Evolutionary conservation across 2,888 invertebrate species (phyloP), one percentile per base, ranked within the genome.

Genomic region (Oscheius sp.): DNA sequence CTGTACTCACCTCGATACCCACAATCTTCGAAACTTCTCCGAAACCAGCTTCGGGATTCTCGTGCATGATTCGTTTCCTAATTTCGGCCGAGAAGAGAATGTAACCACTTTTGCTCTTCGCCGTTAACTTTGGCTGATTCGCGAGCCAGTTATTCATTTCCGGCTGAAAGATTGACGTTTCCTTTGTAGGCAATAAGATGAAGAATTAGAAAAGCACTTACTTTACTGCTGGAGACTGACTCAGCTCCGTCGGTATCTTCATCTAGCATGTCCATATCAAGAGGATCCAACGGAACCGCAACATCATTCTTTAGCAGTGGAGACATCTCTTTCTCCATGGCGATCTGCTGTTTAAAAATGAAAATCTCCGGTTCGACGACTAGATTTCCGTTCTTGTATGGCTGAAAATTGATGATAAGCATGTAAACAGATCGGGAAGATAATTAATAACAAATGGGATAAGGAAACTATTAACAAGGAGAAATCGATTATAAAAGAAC

Each of bases 21-120:
- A 92, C 91, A 83, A 91, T 90, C 82, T 91, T 89, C 86, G 91
- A 91, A 82, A 91, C 91, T 89, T 93, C 90, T 85, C 97, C 97
- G 87, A 98, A 98, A 3, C 92, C 91, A 65, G 93, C 91, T 71
- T 94, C 94, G 0, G 97, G 97, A 89, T 97, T 94, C 86, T 92
- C 94, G 80, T 93, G 92, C 74, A 94, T 92, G 75, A 97, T 93
- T 63, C 91, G 91, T 87, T 94, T 94, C 65, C 98, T 90, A 54
- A 94, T 92, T 89, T 98, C 97, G 85, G 95, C 93, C 45, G 97
- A 95, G 89, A 95, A 98, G 70, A 98, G 90, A 80, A 98, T 97
- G 89, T 98, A 98, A 8, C 97, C 97, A 70, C 95, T 96, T 65
- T 86, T 86, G 63, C 83, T 83, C 54, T 86, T 85, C 41, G 82